Base-by-base conservation (phyloP, 1,140 invertebrate genomes). In the Hestina assimilis region DNA sequence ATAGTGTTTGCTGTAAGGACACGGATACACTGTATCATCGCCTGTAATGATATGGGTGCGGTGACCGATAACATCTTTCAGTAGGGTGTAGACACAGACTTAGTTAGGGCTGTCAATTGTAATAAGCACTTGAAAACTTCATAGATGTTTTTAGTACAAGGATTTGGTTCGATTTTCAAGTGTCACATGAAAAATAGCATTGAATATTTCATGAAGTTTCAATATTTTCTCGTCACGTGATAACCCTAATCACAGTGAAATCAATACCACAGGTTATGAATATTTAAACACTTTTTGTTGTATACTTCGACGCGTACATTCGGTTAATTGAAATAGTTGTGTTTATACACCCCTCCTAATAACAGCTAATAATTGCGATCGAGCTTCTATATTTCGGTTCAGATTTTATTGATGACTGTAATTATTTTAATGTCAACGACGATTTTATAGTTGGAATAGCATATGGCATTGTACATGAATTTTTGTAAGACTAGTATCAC, bases 311-410 rank as follows among this genome's bases (percentile, higher is more conserved):
- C 69, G 64, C 62, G 58, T 59, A 55, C 63, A 67, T 60, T 69
- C 59, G 60, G 53, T 72, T 82, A 82, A 85, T 80, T 85, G 77
- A 85, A 83, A 83, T 81, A 77, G 73, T 85, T 77, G 67, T 72
- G 48, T 56, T 56, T 47, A 40, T 48, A 8, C 12, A 53, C 26
- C 42, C 54, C 35, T 53, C 26, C 19, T 63, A 54, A 63, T 63
- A 47, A 43, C 33, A 48, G 35, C 29, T 48, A 48, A 48, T 63
- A 42, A 63, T 55, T 48, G 35, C 11, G 23, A 41, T 24, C 9
- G 9, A 41, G 59, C 7, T 31, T 20, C 12, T 9, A 26, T 21
- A 21, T 3, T 47, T 47, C 28, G 29, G 19, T n/a, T n/a, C n/a
- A n/a, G n/a, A n/a, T 47, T 20, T 15, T 9, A 47, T 47, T 33